Evolutionary conservation across 2,888 invertebrate species (phyloP), one percentile per base, ranked within the genome.

Genomic region (Pachycephus smyrnensis): DNA sequence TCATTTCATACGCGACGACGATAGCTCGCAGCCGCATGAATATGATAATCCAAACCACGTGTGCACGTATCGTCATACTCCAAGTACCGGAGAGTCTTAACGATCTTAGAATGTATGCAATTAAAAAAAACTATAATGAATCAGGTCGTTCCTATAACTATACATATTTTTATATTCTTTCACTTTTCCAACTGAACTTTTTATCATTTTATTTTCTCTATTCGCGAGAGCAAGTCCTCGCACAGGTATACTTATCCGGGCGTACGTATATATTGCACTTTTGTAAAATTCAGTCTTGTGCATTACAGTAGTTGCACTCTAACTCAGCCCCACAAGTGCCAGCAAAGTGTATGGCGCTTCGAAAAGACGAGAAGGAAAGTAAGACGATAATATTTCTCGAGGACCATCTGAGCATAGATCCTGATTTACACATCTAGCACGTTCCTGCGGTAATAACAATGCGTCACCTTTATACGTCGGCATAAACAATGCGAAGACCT

Each of bases 401-500:
- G 79, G 78, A 83, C 86, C 84, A 82, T 80, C 81, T 79, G 74
- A 78, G 84, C 86, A 87, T 88, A 88, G 87, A 88, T 88, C 88
- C 88, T 88, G 88, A 88, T 88, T 87, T 87, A 88, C 86, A 86
- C 88, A 87, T 87, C 86, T 84, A 87, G 84, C 87, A 86, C 87
- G 86, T 86, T 85, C 82, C 86, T 82, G 83, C 80, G 83, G 87
- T 86, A 88, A 88, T 88, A 87, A 88, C 88, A 87, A 88, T 88
- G 85, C 87, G 86, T 88, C 88, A 88, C 87, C 87, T 87, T 88
- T 88, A 88, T 87, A 87, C 82, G 84, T 86, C 83, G 82, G 85
- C 86, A 88, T 88, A 88, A 88, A 87, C 88, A 88, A 88, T 86
- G 85, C 84, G 78, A 69, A 80, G 81, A 83, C 83, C 84, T 82